A percentile compares a stretch with the other conserved stretches of the same genome.
phyloP scores from a whole-genome alignment of 2,113 vertebrate species.

The Hippocampus mohnikei region DNA sequence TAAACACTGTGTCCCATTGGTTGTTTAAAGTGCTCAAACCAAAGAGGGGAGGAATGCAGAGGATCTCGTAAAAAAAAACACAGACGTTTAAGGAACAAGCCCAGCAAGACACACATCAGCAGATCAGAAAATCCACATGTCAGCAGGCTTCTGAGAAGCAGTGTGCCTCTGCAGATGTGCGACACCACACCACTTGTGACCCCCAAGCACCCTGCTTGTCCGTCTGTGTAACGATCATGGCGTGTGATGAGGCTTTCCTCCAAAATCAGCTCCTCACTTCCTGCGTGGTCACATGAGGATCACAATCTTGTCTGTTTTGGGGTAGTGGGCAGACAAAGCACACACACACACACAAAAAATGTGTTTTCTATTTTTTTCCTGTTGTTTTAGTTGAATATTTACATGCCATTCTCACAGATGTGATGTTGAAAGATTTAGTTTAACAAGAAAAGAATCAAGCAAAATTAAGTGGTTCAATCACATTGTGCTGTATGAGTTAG shows the following conservation, averaged over 20 bases:
- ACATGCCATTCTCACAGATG: background rate
- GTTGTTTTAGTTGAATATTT: background rate
- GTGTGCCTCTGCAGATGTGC: slow-evolving; percentile 35
- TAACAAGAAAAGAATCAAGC: background rate
- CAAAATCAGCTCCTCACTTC: slow-evolving; percentile 39
- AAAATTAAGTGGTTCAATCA: background rate
- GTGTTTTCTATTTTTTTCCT: too few relatives aligned
- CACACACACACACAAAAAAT: background rate
- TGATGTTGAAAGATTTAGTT: background rate
- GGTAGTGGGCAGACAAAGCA: background rate
- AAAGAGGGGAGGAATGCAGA: slow-evolving; percentile 53
- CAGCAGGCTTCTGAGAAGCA: slow-evolving; percentile 48
- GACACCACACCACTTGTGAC: slow-evolving; percentile 38
- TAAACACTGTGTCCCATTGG: slow-evolving; percentile 52
- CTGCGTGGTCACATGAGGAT: slow-evolving; percentile 49
- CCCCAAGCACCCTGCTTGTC: background rate
- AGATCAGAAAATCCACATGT: slow-evolving; percentile 33
- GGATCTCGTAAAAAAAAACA: slow-evolving; percentile 56
- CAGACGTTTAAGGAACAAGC: slow-evolving; percentile 57
- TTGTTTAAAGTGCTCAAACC: slow-evolving; percentile 28
- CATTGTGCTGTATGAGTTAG: background rate
- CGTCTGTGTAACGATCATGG: background rate
- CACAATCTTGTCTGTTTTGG: slow-evolving; percentile 26
- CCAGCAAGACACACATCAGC: slow-evolving; percentile 27
- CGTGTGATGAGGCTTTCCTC: slow-evolving; percentile 1